These are phyloP conservation scores for Ahaetulla prasina DNA, from an alignment of 2,113 vertebrate species.

Conservation along the genomic window DNA sequence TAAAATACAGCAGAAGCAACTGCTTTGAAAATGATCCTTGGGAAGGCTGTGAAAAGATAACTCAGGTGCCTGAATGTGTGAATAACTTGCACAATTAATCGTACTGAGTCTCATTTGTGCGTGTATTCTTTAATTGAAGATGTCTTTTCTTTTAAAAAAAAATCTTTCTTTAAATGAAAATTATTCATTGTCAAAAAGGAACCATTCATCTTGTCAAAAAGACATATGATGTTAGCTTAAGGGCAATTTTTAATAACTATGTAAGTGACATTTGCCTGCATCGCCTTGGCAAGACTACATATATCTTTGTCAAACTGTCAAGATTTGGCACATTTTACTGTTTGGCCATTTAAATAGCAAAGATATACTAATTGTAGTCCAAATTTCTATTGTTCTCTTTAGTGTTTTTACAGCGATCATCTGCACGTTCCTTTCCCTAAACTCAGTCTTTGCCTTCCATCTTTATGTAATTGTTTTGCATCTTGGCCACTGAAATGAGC, in stretches of 20 bases:
- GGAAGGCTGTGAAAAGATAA: neutral
- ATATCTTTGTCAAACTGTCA: slow-evolving; percentile 41
- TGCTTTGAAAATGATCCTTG: neutral
- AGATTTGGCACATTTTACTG: slow-evolving; percentile 4
- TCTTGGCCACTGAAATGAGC: slow-evolving; percentile 14
- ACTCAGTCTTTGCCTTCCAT: slow-evolving; percentile 17
- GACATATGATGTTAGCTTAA: slow-evolving; percentile 50
- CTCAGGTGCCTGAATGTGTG: neutral
- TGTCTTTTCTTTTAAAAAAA: slow-evolving; percentile 34
- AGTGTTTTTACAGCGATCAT: slow-evolving; percentile 54
- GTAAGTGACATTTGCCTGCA: slow-evolving; percentile 6
- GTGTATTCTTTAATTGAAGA: slow-evolving; percentile 14
- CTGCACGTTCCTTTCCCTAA: slow-evolving; percentile 23
- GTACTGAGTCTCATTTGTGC: slow-evolving; percentile 37
- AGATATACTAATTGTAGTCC: slow-evolving; percentile 36
- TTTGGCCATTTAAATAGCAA: slow-evolving; percentile 28
- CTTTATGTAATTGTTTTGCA: slow-evolving; percentile 38
- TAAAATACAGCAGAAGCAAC: neutral
- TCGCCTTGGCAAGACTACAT: slow-evolving; percentile 22
- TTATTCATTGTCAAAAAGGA: slow-evolving; percentile 44
- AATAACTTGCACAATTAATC: slow-evolving; percentile 39
- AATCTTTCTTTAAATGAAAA: slow-evolving; percentile 41
- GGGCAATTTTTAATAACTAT: slow-evolving; percentile 37
- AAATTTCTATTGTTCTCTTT: slow-evolving; percentile 45
- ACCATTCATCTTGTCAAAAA: slow-evolving; percentile 52